Conservation (phyloP, 2,888 invertebrate genomes). For the Sinelater perroti region DNA sequence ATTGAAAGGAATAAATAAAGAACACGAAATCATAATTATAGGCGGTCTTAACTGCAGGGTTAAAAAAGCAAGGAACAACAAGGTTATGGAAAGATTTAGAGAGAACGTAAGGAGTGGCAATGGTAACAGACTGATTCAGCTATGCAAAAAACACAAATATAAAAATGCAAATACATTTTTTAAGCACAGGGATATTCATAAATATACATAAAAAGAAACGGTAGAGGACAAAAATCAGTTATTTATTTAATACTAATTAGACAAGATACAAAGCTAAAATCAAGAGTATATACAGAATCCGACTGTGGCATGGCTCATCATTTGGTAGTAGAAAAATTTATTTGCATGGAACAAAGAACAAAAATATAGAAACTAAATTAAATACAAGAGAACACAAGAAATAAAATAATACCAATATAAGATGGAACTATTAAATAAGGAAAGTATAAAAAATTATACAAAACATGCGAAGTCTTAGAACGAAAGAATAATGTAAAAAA, state of each 20-base stretch:
- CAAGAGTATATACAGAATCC: background rate
- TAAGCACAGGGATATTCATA: background rate
- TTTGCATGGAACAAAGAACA: background rate
- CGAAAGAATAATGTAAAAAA: background rate
- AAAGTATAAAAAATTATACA: background rate
- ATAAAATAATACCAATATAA: background rate
- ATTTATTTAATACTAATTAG: slow-evolving; percentile 10
- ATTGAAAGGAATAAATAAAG: background rate
- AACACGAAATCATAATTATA: background rate
- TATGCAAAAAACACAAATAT: background rate
- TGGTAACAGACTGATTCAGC: background rate
- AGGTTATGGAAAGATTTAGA: background rate
- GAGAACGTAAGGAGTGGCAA: background rate
- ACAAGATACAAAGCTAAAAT: background rate
- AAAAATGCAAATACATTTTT: slow-evolving; percentile 1
- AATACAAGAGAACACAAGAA: background rate
- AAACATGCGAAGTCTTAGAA: background rate
- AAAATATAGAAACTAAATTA: background rate
- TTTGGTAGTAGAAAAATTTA: background rate
- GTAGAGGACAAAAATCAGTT: background rate
- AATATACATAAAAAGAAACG: background rate
- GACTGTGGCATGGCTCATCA: background rate
- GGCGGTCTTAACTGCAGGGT: background rate
- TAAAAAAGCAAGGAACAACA: background rate
- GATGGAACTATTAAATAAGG: background rate